Base-by-base conservation (phyloP, 2,113 vertebrate species). In the Apodemus sylvaticus region DNA sequence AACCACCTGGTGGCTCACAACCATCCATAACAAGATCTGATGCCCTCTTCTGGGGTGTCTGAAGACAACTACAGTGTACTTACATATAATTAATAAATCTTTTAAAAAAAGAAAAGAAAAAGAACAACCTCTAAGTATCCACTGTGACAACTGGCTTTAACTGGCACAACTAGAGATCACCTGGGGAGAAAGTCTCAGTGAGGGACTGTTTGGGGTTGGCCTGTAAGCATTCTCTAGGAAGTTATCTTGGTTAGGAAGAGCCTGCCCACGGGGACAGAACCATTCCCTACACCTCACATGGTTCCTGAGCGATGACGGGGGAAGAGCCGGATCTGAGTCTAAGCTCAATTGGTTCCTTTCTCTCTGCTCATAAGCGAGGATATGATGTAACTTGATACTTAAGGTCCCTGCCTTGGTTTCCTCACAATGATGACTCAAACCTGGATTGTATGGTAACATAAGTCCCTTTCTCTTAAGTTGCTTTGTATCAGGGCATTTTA, bases 91-190 rank as follows among this genome's bases (percentile, higher is more conserved):
- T 48, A 48, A 48, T 5, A 5, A 48, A 48, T 48, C 45, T 48
- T 48, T 48, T 48, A 48, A 48, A 48, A 48, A 48, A 48, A 48
- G 45, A 48, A 48, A 48, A 48, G 45, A 48, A 48, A 48, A 96
- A 90, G 62, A 87, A 94, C 2, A 48, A 51, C 51, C 79, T 83
- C 93, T 79, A 96, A 97, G 24, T 36, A 94, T 45, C 62, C 60
- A 66, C 34, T 48, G 60, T 86, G 83, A 86, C 60, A 45, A 16
- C 4, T 66, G 17, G 39, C 39, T 45, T 64, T 42, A 82, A 39
- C 0, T 48, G 82, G 17, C 26, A 62, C 39, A 42, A 86, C 14
- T 34, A 29, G 39, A 64, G 39, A 64, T 64, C n/a, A 45, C 26
- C 26, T 12, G 2, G 39, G 16, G 34, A 20, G 16, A 48, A 34